Base-by-base conservation (phyloP, 1,140 invertebrate genomes). In the Conus ventricosus region DNA sequence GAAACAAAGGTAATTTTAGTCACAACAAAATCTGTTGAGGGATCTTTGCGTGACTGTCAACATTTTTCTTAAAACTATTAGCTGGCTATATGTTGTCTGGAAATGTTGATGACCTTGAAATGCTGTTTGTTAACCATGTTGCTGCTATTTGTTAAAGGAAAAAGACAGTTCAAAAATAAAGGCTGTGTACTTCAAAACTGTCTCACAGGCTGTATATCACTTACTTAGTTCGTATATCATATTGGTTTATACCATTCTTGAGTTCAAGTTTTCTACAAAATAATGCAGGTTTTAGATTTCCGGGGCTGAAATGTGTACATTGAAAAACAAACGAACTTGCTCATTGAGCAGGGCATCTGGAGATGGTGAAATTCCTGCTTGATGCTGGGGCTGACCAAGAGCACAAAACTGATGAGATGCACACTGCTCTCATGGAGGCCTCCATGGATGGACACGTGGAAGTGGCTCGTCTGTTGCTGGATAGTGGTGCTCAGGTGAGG, bases 381-480 rank as follows among this genome's bases (percentile, higher is more conserved):
- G 94, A 95, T 86, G 93, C 94, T 90, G 93, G 95, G 88, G 95
- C 95, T 75, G 93, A 95, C 90, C 94, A 99, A 95, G 98, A 99
- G 96, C 98, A 99, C 96, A 99, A 99, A 96, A 99, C 99, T 1
- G 99, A 99, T 95, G 99, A 99, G 96, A 99, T 99, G 98, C 99
- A 99, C 95, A 99, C 99, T 3, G 99, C 99, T 53, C 96, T 99
- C 5, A 99, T 99, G 99, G 99, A 99, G 95, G 99, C 99, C 51
- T 99, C 98, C 57, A 99, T 99, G 99, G 99, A 99, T 96, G 99
- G 99, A 5, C 99, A 99, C 95, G 94, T 96, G 23, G 96, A 96
- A 89, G 96, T 96, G 25, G 96, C 96, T 11, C 92, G 94, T 81
- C 90, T 96, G 17, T 92, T 96, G 76, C 92, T 96, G 0, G 95